Evolutionary conservation across 2,888 invertebrate genomes (phyloP).

Genomic region (Mesodorylaimus sp.): DNA sequence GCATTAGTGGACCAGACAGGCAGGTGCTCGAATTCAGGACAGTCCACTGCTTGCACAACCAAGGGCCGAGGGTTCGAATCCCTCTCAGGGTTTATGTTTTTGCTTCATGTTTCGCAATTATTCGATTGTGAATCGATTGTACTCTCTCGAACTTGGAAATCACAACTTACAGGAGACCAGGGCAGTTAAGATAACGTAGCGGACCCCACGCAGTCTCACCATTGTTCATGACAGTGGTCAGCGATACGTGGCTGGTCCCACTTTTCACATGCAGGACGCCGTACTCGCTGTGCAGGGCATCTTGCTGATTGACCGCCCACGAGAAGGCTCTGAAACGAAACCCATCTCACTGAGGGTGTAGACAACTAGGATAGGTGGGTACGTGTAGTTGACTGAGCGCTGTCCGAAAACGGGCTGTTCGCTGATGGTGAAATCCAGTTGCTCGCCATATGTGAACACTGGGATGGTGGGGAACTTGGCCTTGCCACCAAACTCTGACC

Average conservation of each 20-base stretch:
- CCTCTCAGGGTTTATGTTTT: too few species aligned
- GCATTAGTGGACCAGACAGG: too few species aligned
- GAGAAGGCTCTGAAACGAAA: slow-evolving; percentile 22
- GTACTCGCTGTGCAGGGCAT: slow-evolving; percentile 27
- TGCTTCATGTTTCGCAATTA: too few species aligned
- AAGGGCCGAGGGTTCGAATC: too few species aligned
- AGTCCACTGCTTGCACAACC: too few species aligned
- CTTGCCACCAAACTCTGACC: slow-evolving; percentile 28
- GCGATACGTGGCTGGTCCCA: slow-evolving; percentile 19
- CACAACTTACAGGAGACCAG: too few species aligned
- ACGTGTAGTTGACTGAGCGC: slow-evolving; percentile 28
- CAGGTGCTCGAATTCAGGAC: too few species aligned
- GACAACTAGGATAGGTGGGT: too few species aligned
- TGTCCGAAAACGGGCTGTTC: slow-evolving; percentile 19
- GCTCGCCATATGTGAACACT: slow-evolving; percentile 29
- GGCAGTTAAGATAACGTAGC: too few species aligned
- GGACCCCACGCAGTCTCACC: slow-evolving; percentile 14
- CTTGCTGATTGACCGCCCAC: slow-evolving; percentile 26
- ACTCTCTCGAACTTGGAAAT: too few species aligned
- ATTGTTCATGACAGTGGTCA: slow-evolving; percentile 29
- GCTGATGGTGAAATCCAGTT: slow-evolving; percentile 24
- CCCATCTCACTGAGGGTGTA: neutral
- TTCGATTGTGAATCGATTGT: too few species aligned
- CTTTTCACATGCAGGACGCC: slow-evolving; percentile 25
- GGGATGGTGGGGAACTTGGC: slow-evolving; percentile 29